phyloP scores from a whole-genome alignment of 92 coral and sea anemone species.

The Desmophyllum pertusum region DNA sequence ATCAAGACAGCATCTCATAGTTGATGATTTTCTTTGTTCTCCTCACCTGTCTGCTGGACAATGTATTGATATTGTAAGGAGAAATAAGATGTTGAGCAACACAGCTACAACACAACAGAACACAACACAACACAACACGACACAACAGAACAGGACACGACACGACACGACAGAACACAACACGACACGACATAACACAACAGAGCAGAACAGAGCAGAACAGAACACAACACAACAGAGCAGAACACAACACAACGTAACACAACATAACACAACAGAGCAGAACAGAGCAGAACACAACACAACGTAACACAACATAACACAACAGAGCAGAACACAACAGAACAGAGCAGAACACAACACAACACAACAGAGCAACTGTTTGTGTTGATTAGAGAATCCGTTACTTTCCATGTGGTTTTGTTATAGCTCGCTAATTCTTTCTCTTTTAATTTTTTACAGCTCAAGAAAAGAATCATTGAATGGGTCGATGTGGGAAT shows the following conservation, averaged over 20 bases:
- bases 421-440: background rate
- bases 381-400: too few relatives aligned
- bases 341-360: background rate
- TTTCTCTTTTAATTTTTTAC: background rate
- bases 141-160: background rate
- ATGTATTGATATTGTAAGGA: too few relatives aligned
- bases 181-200: too few relatives aligned
- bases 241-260: background rate
- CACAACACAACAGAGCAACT: too few relatives aligned
- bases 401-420: background rate
- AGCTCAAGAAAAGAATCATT: conserved; percentile 27
- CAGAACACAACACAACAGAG: too few relatives aligned
- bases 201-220: background rate
- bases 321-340: too few relatives aligned
- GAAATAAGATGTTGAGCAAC: background rate
- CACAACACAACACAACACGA: too few relatives aligned
- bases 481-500: conserved; percentile 68
- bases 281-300: background rate
- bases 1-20: too few relatives aligned
- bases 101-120: background rate
- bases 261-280: too few relatives aligned
- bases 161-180: too few relatives aligned
- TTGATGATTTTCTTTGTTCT: too few relatives aligned
- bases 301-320: too few relatives aligned
- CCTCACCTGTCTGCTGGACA: background rate